Percentiles rank a stretch among this genome's conserved stretches.
Conservation (phyloP, 1,140 invertebrate genomes). For the Pachypsylla venusta region DNA sequence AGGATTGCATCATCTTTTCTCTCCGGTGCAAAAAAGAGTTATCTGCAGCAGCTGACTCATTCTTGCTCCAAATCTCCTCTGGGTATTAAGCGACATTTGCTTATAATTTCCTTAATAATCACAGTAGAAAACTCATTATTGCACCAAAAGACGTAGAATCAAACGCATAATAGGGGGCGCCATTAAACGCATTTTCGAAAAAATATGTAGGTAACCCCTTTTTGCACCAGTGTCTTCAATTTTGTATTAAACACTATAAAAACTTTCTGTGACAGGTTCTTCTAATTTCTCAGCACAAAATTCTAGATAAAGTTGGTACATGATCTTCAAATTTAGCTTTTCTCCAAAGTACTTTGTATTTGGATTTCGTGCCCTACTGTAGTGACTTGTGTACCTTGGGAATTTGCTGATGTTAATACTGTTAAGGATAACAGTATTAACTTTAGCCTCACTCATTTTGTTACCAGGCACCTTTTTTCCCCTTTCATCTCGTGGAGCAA, state of each 20-base stretch:
- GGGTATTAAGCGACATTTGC: no score
- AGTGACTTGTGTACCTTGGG: conserved; percentile 17
- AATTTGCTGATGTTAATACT: conserved; percentile 14
- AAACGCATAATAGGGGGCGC: no score
- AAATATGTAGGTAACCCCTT: no score
- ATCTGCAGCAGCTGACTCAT: no score
- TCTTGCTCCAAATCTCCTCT: no score
- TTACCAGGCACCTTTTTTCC: conserved; percentile 12
- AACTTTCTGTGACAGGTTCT: conserved; percentile 13
- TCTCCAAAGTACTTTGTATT: conserved; percentile 14
- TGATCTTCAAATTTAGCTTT: conserved; percentile 12
- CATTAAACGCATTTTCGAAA: no score
- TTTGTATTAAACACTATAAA: conserved; percentile 19
- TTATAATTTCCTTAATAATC: no score
- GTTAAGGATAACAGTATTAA: conserved; percentile 7
- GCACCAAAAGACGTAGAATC: no score
- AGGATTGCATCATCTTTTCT: no score
- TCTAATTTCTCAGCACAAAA: neutral
- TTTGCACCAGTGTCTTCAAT: no score
- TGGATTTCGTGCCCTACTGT: conserved; percentile 15
- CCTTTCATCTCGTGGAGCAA: conserved; percentile 11
- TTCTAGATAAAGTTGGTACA: conserved; percentile 11
- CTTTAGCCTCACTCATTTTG: conserved; percentile 15
- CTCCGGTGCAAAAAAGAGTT: no score
- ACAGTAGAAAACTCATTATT: no score